Conservation (phyloP, 2,888 invertebrate genomes). For the Stenoptilia bipunctidactyla region DNA sequence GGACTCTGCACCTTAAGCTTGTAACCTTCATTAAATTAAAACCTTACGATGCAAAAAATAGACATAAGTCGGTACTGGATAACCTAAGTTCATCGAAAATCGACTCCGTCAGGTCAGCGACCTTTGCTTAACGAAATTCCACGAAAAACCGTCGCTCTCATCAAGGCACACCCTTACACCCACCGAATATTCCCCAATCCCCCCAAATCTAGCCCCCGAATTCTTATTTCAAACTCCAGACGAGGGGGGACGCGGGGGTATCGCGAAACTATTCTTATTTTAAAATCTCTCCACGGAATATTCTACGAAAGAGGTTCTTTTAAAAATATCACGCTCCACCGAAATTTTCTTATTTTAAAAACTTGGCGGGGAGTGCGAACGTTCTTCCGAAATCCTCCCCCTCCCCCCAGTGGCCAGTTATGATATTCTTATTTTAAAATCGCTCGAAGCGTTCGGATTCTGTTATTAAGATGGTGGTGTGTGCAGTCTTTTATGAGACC, state of each 20-base stretch:
- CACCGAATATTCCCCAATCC: conserved; percentile 53
- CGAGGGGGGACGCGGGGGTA: conserved; percentile 46
- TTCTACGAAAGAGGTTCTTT: conserved; percentile 68
- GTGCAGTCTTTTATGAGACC: conserved; percentile 49
- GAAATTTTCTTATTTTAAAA: conserved; percentile 69
- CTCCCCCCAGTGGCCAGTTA: conserved; percentile 53
- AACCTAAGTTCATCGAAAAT: conserved; percentile 55
- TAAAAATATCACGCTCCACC: conserved; percentile 71
- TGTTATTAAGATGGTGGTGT: conserved; percentile 65
- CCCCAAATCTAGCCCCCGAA: conserved; percentile 61
- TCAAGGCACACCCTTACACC: conserved; percentile 60
- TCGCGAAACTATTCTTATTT: conserved; percentile 71
- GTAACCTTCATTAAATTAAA: conserved; percentile 5
- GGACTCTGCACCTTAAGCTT: too few species aligned
- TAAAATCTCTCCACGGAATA: conserved; percentile 70
- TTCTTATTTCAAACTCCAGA: conserved; percentile 70
- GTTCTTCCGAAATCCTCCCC: conserved; percentile 62
- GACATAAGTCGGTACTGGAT: conserved; percentile 53
- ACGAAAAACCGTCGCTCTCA: conserved; percentile 67
- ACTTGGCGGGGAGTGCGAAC: conserved; percentile 54
- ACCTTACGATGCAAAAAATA: conserved; percentile 21
- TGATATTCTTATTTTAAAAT: conserved; percentile 68
- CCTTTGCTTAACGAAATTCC: conserved; percentile 54
- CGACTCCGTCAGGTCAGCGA: conserved; percentile 56
- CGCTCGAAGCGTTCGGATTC: conserved; percentile 65